Base-by-base conservation (phyloP, 2,888 invertebrate genomes). In the Philereme transversata region DNA sequence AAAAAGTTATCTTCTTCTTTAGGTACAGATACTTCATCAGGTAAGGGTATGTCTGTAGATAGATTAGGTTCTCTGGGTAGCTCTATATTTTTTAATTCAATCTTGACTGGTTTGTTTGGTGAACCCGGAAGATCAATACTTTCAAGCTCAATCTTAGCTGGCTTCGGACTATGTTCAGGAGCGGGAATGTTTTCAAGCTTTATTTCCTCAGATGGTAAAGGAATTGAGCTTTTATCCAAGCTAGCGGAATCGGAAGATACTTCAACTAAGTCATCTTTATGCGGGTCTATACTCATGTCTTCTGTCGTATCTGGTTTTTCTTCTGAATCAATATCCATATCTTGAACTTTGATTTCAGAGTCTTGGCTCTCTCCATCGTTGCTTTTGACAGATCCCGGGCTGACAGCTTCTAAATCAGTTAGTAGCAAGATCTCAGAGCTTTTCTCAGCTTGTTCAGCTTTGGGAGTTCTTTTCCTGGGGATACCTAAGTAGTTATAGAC, bases 401-500 rank as follows among this genome's bases (percentile, higher is more conserved):
- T 97, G 5, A 97, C 95, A 43, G 97, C 96, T 84, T 97, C 97
- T 47, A 97, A 87, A 81, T 97, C 97, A 53, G 94, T 95, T 0
- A 96, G 96, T 33, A 97, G 80, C 4, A 97, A 85, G 78, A 95
- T 93, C 73, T 93, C 65, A 72, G 72, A 57, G 70, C 83, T 88
- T 1, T 77, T 86, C 61, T 86, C 86, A 0, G 87, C 82, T 4
- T 81, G 79, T 71, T 88, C 89, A 33, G 86, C 70, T n/a, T 72
- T 70, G 1, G 77, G 64, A 1, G 71, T 63, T 67, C 94, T 94
- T 45, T 96, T 96, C 70, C 95, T 94, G 57, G 97, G 94, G 52
- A 98, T 94, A 0, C 97, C 97, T 48, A 98, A 88, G 83, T 95
- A 96, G 82, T 96, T 96, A 79, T 97, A 98, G 0, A 98, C 96